Evolutionary conservation across 2,113 vertebrate genomes (phyloP).

Genomic region (Chamaea fasciata): DNA sequence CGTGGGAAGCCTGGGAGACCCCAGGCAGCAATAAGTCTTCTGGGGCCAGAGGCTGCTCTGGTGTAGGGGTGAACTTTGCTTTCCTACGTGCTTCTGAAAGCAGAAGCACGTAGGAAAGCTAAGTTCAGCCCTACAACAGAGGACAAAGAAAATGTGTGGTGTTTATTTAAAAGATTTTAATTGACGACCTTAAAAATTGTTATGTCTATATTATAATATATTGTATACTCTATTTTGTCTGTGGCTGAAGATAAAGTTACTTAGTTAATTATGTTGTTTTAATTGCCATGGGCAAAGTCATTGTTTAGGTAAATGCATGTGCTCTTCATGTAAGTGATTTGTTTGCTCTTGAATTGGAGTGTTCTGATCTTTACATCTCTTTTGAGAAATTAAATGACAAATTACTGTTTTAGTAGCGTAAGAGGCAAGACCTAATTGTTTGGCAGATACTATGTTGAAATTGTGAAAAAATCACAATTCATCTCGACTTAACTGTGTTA

Average conservation of each 20-base stretch:
- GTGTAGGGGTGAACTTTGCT: neutral
- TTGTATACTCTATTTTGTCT: neutral
- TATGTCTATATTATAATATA: neutral
- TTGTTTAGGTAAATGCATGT: neutral
- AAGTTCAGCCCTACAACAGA: neutral
- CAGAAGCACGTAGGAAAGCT: rapidly evolving
- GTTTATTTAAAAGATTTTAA: neutral
- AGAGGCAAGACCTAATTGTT: neutral
- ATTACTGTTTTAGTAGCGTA: neutral
- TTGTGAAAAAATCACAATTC: neutral
- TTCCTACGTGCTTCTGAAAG: neutral
- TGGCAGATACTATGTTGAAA: neutral
- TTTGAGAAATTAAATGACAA: neutral
- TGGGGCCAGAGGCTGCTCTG: neutral
- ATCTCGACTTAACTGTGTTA: neutral
- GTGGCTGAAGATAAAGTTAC: neutral
- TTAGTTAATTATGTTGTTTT: neutral
- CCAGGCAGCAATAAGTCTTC: neutral
- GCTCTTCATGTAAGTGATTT: neutral
- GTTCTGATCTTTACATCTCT: neutral
- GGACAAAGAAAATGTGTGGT: neutral
- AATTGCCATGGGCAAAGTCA: neutral
- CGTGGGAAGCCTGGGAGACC: neutral
- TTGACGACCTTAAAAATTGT: neutral
- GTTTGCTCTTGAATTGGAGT: neutral